Conservation (phyloP, 2,113 vertebrate species). For the Lonchura striata region DNA sequence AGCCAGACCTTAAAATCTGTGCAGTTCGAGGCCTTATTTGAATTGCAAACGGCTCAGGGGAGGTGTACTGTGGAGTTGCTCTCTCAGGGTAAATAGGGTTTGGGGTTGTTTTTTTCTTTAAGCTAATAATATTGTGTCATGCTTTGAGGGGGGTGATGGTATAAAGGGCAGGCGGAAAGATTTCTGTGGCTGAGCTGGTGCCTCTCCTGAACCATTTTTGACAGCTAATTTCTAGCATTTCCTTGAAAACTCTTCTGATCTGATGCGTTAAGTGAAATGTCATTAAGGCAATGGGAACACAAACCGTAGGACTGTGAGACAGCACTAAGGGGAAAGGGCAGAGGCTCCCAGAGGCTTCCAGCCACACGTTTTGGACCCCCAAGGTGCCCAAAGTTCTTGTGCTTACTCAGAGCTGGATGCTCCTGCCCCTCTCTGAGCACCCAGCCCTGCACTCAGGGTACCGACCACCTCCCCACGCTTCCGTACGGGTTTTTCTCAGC, state of each 20-base stretch:
- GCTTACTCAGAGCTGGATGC: neutral
- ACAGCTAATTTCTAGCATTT: neutral
- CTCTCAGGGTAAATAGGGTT: neutral
- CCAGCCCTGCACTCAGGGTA: fast-evolving
- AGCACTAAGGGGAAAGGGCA: neutral
- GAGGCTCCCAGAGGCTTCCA: neutral
- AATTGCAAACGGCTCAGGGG: neutral
- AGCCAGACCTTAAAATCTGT: constrained; percentile 21
- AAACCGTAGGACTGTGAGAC: neutral
- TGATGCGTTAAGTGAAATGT: neutral
- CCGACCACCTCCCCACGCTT: fast-evolving
- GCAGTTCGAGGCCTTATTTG: neutral
- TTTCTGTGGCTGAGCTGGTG: neutral
- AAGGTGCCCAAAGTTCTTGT: neutral
- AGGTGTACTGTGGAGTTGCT: neutral
- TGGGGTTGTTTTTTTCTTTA: neutral
- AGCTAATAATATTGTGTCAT: neutral
- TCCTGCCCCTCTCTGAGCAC: neutral
- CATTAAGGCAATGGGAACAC: neutral
- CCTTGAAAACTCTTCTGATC: neutral
- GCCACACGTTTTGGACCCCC: neutral
- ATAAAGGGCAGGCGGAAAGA: neutral
- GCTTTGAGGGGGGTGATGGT: neutral
- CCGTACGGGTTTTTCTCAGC: neutral
- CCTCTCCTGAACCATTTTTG: neutral